phyloP scores from a whole-genome alignment of 35 echinoderm and acorn worm genomes.

The Heliocidaris erythrogramma region DNA sequence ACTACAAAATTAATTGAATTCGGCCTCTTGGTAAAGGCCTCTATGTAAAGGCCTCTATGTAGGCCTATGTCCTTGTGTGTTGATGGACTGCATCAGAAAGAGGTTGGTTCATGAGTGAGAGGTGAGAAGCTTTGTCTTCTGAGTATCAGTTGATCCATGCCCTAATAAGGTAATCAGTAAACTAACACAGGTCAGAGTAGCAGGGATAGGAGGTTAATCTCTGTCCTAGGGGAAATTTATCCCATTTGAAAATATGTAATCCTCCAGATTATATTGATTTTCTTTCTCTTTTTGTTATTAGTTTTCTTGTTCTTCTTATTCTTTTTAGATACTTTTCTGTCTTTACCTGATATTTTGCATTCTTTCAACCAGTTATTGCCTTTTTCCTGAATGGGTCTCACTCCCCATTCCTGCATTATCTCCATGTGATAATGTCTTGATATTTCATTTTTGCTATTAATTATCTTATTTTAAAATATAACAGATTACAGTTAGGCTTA shows the following conservation, averaged over 20 bases:
- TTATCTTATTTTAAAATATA: too few species aligned
- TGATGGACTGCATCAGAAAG: background rate
- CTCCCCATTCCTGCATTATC: too few species aligned
- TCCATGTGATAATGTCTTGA: too few species aligned
- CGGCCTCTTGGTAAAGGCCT: background rate
- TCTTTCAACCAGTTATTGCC: too few species aligned
- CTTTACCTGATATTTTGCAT: too few species aligned
- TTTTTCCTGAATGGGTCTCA: too few species aligned
- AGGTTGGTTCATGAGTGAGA: background rate
- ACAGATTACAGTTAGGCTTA: too few species aligned
- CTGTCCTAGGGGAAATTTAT: conserved; percentile 16
- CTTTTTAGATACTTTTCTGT: too few species aligned
- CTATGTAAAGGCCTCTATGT: background rate
- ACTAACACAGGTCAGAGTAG: background rate
- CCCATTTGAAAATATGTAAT: background rate
- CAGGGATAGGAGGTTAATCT: background rate
- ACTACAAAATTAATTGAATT: background rate
- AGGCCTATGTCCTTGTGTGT: too few species aligned
- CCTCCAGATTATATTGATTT: background rate
- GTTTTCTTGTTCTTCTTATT: too few species aligned
- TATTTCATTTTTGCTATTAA: too few species aligned
- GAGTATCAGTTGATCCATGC: background rate
- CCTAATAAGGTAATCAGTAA: conserved; percentile 34
- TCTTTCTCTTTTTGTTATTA: background rate
- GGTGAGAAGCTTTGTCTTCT: background rate